Percentiles rank a stretch among this genome's conserved stretches.
Evolutionary conservation across 2,888 invertebrate species (phyloP).

Genomic region (Synanthedon myopaeformis): DNA sequence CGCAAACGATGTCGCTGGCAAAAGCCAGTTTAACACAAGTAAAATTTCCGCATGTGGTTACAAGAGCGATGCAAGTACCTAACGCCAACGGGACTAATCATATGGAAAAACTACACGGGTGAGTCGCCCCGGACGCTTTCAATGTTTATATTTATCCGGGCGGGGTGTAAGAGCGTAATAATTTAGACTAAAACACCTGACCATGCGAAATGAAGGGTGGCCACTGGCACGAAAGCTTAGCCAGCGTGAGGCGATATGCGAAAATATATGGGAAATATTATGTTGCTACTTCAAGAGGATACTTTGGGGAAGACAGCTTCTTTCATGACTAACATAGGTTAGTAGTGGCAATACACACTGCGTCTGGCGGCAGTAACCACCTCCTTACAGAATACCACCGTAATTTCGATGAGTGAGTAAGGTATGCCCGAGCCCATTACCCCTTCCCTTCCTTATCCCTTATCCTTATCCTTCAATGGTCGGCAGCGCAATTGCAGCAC

Average conservation of each 20-base stretch:
- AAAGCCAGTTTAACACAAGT: not conserved
- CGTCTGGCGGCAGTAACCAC: too few species aligned
- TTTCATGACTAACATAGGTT: too few species aligned
- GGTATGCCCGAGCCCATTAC: too few species aligned
- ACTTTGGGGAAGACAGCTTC: too few species aligned
- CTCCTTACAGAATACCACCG: too few species aligned
- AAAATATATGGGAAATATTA: not conserved
- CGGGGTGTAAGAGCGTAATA: constrained; percentile 10
- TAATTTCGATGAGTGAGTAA: too few species aligned
- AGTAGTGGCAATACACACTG: too few species aligned
- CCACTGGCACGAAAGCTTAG: not conserved
- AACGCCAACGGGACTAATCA: constrained; percentile 9
- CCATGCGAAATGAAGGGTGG: not conserved
- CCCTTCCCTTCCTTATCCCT: too few species aligned
- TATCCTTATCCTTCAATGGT: too few species aligned
- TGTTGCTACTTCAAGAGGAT: too few species aligned
- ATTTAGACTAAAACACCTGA: not conserved
- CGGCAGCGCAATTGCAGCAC: too few species aligned
- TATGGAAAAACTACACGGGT: constrained; percentile 25
- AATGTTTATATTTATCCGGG: constrained; percentile 16
- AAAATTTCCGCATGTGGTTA: not conserved
- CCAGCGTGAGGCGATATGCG: not conserved
- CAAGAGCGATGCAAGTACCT: constrained; percentile 2
- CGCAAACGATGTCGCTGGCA: too few species aligned
- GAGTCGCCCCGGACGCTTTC: constrained; percentile 36